These are phyloP conservation scores for Metacarcinus magister DNA, from an alignment of 2,888 invertebrate genomes.

Conservation along the genomic window DNA sequence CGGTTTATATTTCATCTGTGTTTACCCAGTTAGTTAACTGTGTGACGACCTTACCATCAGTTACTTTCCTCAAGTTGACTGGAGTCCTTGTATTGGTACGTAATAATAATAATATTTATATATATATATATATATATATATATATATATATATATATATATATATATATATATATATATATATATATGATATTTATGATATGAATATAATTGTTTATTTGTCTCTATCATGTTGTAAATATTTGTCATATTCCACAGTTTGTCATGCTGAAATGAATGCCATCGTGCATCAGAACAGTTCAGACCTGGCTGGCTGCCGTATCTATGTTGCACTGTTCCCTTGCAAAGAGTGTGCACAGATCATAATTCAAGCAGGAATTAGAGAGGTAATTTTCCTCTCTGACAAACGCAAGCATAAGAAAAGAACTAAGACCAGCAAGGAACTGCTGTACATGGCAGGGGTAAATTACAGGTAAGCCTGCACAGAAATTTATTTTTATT, in stretches of 20 bases:
- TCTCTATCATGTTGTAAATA: too few relatives aligned
- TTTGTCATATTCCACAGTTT: slow-evolving; percentile 90
- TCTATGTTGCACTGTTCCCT: slow-evolving; percentile 96
- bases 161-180: too few relatives aligned
- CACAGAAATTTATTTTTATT: background rate
- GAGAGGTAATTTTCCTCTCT: slow-evolving; percentile 91
- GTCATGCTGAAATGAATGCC: slow-evolving; percentile 99
- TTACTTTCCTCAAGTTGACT: too few relatives aligned
- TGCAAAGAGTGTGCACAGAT: slow-evolving; percentile 99
- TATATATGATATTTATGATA: too few relatives aligned
- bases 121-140: too few relatives aligned
- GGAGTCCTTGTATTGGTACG: too few relatives aligned
- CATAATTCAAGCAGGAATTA: slow-evolving; percentile 96
- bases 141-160: too few relatives aligned
- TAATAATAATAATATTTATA: too few relatives aligned
- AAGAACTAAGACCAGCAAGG: slow-evolving; percentile 90
- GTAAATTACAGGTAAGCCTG: slow-evolving; percentile 87
- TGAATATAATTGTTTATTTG: too few relatives aligned
- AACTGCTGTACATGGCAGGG: slow-evolving; percentile 92
- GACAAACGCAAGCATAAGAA: slow-evolving; percentile 91
- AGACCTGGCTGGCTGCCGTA: slow-evolving; percentile 90
- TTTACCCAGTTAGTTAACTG: too few relatives aligned
- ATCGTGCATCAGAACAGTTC: slow-evolving; percentile 95
- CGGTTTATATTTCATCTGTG: too few relatives aligned
- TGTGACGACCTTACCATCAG: too few relatives aligned